phyloP scores from a whole-genome alignment of 2,797 vertebrate species.

The Momotus momota region DNA sequence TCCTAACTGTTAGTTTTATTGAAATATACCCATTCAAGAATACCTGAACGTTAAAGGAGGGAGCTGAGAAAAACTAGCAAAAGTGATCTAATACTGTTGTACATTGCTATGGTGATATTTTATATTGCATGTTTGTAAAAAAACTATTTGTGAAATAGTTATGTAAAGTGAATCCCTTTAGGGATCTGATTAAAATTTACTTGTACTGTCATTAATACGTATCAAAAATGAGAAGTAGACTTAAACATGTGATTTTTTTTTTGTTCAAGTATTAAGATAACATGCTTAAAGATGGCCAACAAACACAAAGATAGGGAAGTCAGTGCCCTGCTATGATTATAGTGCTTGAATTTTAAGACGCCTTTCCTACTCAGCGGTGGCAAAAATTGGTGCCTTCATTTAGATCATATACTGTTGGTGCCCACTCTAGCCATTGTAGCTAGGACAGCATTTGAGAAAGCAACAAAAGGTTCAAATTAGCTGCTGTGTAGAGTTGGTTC shows the following conservation, averaged over 20 bases:
- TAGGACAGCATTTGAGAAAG: background rate
- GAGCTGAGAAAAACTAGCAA: background rate
- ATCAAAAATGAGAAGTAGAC: background rate
- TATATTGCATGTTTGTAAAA: background rate
- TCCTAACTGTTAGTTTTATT: background rate
- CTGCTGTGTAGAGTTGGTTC: background rate
- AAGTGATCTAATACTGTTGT: background rate
- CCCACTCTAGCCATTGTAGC: background rate
- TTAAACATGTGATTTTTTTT: background rate
- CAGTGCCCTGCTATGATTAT: background rate
- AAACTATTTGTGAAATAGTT: background rate
- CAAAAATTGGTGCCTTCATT: background rate
- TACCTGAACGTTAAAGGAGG: fast-evolving
- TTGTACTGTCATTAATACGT: background rate
- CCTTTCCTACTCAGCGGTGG: background rate
- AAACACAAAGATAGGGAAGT: background rate
- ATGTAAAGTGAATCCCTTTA: background rate
- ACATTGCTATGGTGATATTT: background rate
- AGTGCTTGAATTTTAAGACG: background rate
- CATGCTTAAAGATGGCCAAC: background rate
- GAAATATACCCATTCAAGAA: background rate
- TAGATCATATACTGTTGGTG: fast-evolving
- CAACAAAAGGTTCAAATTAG: background rate
- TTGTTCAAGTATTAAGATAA: background rate
- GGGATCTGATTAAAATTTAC: background rate